phyloP scores from a whole-genome alignment of 1,140 invertebrate species.

The Apis florea region DNA sequence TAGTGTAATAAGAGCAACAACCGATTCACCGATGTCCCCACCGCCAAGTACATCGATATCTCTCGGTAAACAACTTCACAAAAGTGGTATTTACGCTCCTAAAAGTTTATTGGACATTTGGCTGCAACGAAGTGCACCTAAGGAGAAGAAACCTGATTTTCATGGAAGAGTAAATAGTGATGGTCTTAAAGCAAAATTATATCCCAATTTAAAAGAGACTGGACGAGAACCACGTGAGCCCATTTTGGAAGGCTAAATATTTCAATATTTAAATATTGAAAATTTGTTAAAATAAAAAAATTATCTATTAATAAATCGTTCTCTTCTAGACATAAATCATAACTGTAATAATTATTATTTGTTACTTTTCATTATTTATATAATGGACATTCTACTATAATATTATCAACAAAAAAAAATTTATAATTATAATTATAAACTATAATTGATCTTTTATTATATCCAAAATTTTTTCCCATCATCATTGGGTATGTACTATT shows the following conservation, averaged over 20 bases:
- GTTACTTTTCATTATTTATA: background rate
- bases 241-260: constrained; percentile 68
- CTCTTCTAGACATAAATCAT: background rate
- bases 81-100: constrained; percentile 69
- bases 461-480: background rate
- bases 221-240: constrained; percentile 74
- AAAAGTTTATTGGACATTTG: constrained; percentile 85
- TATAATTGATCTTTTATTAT: background rate
- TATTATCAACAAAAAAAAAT: background rate
- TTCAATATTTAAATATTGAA: background rate
- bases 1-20: constrained; percentile 88
- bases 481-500: too few species aligned
- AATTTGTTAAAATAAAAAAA: background rate
- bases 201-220: constrained; percentile 85
- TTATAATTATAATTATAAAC: too few species aligned
- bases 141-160: constrained; percentile 87
- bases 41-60: constrained; percentile 80
- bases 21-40: constrained; percentile 91
- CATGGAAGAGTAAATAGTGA: constrained; percentile 87
- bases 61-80: constrained; percentile 72
- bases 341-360: background rate
- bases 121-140: constrained; percentile 80
- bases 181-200: constrained; percentile 87
- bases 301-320: background rate
- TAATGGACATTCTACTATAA: background rate